phyloP scores from a whole-genome alignment of 2,797 vertebrate species.

The Epinephelus malabaricus region DNA sequence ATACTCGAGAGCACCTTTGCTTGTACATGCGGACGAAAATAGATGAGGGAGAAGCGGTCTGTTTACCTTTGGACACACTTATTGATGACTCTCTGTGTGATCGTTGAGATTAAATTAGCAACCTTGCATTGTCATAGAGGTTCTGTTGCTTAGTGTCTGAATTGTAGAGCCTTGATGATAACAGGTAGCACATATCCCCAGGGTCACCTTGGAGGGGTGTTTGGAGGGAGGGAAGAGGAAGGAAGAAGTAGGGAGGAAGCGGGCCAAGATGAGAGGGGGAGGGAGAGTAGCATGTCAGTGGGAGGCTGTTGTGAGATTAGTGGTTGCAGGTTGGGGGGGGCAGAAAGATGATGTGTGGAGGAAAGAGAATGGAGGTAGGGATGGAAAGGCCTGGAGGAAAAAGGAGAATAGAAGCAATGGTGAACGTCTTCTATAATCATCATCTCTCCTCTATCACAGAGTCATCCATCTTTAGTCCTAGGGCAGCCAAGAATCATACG shows the following conservation, averaged over 20 bases:
- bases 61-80: constrained; percentile 39
- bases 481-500: constrained; percentile 12
- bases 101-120: constrained; percentile 48
- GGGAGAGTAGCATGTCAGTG: constrained; percentile 10
- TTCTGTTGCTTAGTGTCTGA: constrained; percentile 24
- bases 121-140: constrained; percentile 48
- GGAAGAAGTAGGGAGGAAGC: constrained; percentile 20
- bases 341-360: constrained; percentile 39
- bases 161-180: constrained; percentile 25
- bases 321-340: constrained; percentile 9
- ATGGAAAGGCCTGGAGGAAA: constrained; percentile 27
- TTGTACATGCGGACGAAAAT: constrained; percentile 10
- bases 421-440: constrained; percentile 52
- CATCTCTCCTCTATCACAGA: constrained; percentile 34
- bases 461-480: constrained; percentile 55
- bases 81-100: constrained; percentile 39
- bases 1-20: constrained; percentile 21
- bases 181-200: constrained; percentile 45
- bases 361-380: constrained; percentile 22
- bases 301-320: constrained; percentile 56
- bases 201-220: constrained; percentile 76
- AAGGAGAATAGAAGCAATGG: constrained; percentile 35
- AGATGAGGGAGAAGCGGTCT: constrained; percentile 19
- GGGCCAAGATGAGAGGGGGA: constrained; percentile 15
- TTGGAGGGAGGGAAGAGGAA: constrained; percentile 39